These are phyloP conservation scores for Drosophila athabasca DNA, from an alignment of 1,140 invertebrate species.

Conservation along the genomic window DNA sequence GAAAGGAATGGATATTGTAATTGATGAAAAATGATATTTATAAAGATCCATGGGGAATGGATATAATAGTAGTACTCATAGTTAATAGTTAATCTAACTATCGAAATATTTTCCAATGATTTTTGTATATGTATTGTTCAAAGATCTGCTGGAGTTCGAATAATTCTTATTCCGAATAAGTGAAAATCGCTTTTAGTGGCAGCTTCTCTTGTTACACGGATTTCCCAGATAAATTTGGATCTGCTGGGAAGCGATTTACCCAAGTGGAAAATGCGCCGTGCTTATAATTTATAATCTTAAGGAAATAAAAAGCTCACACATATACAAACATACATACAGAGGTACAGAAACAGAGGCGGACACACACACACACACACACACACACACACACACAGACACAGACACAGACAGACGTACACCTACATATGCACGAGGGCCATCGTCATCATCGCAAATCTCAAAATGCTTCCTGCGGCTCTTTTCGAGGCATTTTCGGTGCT, in stretches of 20 bases:
- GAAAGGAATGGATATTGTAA: no score
- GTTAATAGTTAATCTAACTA: no score
- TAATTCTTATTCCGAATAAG: no score
- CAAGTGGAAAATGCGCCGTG: slow-evolving; percentile 30
- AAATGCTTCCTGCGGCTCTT: slow-evolving; percentile 42
- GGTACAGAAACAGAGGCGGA: background rate
- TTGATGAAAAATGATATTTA: no score
- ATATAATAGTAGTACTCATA: no score
- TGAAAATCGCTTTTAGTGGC: no score
- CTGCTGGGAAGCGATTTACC: slow-evolving; percentile 11
- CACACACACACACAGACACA: slow-evolving; percentile 1
- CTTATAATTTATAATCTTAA: slow-evolving; percentile 24
- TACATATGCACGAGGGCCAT: slow-evolving; percentile 21
- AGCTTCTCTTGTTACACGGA: background rate
- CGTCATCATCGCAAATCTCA: slow-evolving; percentile 47
- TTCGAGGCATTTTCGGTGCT: slow-evolving; percentile 38
- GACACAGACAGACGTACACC: background rate
- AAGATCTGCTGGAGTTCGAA: no score
- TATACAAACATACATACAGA: background rate
- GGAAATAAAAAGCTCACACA: background rate
- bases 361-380: no score
- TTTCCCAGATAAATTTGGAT: background rate
- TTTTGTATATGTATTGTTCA: no score
- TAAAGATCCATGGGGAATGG: no score
- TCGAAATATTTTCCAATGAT: no score